A percentile compares a stretch with the other conserved stretches of the same genome.
These are phyloP conservation scores for Peromyscus attwateri DNA, from an alignment of 2,797 vertebrate genomes.

Conservation along the genomic window DNA sequence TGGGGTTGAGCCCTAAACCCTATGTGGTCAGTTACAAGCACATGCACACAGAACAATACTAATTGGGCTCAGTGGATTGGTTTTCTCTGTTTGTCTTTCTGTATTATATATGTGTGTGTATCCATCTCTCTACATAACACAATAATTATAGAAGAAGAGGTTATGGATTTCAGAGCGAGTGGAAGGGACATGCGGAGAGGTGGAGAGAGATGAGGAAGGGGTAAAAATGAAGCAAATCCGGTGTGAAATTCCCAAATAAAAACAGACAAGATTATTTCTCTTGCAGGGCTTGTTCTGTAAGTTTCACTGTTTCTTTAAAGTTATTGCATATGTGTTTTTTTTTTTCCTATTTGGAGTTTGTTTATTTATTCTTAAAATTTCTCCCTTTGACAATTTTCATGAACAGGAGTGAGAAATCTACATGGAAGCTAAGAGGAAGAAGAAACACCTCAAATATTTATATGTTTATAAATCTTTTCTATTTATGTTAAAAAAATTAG, in stretches of 20 bases:
- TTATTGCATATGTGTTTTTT: not conserved
- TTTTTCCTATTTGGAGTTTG: not conserved
- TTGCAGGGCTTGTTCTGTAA: not conserved
- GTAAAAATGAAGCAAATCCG: not conserved
- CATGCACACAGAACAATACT: not conserved
- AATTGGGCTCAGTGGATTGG: not conserved
- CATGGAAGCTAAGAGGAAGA: not conserved
- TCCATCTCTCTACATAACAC: not conserved
- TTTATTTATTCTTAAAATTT: not conserved
- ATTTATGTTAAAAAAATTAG: constrained; percentile 21
- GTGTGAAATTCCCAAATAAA: not conserved
- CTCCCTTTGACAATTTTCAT: constrained; percentile 2
- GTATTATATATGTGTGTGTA: not conserved
- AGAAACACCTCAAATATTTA: not conserved
- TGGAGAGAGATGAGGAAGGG: not conserved
- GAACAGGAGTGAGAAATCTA: not conserved
- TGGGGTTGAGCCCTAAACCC: not conserved
- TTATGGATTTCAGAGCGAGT: not conserved
- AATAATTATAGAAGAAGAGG: not conserved
- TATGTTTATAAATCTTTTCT: constrained; percentile 6
- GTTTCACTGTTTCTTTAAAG: constrained; percentile 27
- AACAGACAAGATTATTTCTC: constrained; percentile 18
- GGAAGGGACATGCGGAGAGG: not conserved
- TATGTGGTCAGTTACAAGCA: not conserved
- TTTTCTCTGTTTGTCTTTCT: not conserved